Evolutionary conservation across 1,140 invertebrate genomes (phyloP), one percentile per base, ranked within the genome.

Genomic region (Bacillus rossius): DNA sequence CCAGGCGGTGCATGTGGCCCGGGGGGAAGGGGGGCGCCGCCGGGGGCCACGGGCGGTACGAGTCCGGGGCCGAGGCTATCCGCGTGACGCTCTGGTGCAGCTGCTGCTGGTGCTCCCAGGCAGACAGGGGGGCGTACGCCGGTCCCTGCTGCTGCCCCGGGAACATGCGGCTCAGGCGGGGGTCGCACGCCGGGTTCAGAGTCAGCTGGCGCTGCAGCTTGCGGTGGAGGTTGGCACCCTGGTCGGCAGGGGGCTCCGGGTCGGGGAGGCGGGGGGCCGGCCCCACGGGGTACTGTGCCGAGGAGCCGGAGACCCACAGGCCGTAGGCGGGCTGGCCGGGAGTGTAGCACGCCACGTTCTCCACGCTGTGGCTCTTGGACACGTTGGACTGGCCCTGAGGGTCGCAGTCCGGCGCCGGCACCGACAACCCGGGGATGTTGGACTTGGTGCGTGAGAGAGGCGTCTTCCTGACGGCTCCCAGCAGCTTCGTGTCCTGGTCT

Each of bases 181-280:
- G 84, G 75, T 93, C 91, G 62, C 82, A 85, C 3, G 75, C 73
- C 1, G 90, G 90, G 75, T 92, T 93, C 0, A 94, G 70, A 1
- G 89, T 90, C 17, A 92, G 75, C 65, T 94, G 90, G 23, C 91
- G 78, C 47, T 87, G 86, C 3, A 95, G 72, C 69, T 92, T 92
- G 49, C 84, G 75, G 66, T 94, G 91, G 42, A 85, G 79, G 66
- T 90, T 91, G 4, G 76, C 75, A 38, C 23, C 22, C 14, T 54
- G 73, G 20, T 76, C 73, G 5, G 54, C 54, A 23, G 65, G 64
- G 20, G 45, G 48, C 3, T 52, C 23, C 10, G 77, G 73, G 65
- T 78, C 75, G 4, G 75, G 76, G 0, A 76, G 61, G 49, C 75
- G 72, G 54, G 76, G 73, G 8, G 73, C 73, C 41, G 13, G 42